Percentiles rank a stretch among this genome's conserved stretches.
Evolutionary conservation across 64 coral and sea anemone genomes (phyloP).

Genomic region (Montipora capricornis): DNA sequence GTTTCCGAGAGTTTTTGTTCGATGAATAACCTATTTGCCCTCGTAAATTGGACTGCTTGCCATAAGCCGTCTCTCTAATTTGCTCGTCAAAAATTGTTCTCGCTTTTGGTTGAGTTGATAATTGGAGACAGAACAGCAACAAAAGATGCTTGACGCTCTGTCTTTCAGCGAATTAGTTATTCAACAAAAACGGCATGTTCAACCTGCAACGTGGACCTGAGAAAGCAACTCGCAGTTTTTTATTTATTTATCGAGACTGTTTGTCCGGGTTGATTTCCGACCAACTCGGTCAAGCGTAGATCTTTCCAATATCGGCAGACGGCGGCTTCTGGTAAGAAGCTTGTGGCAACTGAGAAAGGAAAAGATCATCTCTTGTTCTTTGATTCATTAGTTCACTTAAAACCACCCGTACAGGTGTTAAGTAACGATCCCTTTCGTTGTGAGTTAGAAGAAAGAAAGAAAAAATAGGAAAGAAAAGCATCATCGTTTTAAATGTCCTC

Average conservation of each 20-base stretch:
- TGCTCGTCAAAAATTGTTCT: too few relatives aligned
- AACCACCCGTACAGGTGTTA: constrained; percentile 2
- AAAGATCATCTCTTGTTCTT: constrained; percentile 17
- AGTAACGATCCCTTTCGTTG: too few relatives aligned
- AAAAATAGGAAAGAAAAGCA: too few relatives aligned
- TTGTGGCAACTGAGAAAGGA: constrained; percentile 19
- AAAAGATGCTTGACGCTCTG: background rate
- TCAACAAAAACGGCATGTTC: background rate
- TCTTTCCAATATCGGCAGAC: background rate
- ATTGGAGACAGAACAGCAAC: background rate
- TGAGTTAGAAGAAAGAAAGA: too few relatives aligned
- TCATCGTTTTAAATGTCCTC: too few relatives aligned
- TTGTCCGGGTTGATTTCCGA: background rate
- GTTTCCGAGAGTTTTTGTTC: background rate
- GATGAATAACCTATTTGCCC: background rate
- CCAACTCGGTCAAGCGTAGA: background rate
- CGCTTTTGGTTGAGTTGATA: too few relatives aligned
- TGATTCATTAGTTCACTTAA: background rate
- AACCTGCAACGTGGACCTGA: background rate
- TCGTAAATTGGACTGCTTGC: background rate
- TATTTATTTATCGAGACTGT: background rate
- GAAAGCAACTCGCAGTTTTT: background rate
- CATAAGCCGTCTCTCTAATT: too few relatives aligned
- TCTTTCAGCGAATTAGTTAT: background rate
- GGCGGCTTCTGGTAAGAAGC: background rate